Base-by-base conservation (phyloP, 2,113 vertebrate species). In the Cynocephalus volans region DNA sequence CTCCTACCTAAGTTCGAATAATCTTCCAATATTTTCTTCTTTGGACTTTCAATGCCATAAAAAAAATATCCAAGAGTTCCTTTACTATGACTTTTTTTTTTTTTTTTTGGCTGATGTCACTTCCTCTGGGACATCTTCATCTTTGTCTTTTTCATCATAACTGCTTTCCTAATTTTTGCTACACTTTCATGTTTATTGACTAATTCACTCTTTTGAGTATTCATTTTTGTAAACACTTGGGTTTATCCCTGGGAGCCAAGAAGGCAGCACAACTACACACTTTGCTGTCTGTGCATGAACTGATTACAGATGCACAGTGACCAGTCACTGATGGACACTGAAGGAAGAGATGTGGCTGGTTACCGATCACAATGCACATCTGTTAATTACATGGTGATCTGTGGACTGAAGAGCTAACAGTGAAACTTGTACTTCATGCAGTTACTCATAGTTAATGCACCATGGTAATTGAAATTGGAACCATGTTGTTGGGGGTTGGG, bases 21-120 rank as follows among this genome's bases (percentile, higher is more conserved):
- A 73, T 33, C 5, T 72, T 93, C 26, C 23, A 79, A 5, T 11
- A 60, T 11, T 15, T 54, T 64, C 70, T 54, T 18, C 31, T 95
- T 52, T 86, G 56, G 54, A n/a, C 13, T 54, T 64, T 45, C 60
- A 72, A 31, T 70, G 41, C 31, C 54, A 33, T 31, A 23, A 90
- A 92, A 90, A 92, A 92, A 48, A 45, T 85, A 8, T 56, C 87
- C 12, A 31, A 84, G 67, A 48, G 21, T 75, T 90, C 48, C 36
- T 87, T 70, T 50, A 84, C 65, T 23, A 65, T 14, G 26, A 28
- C 8, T 70, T 65, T 54, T 21, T 10, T 58, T n/a, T 60, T 76
- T 4, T 2, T 3, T 13, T 3, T 90, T 48, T 6, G 14, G 31
- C 8, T 83, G 87, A 3, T 65, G 50, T 83, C 45, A 6, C 17